phyloP scores from a whole-genome alignment of 2,888 invertebrate genomes.

The Nomada fucata region DNA sequence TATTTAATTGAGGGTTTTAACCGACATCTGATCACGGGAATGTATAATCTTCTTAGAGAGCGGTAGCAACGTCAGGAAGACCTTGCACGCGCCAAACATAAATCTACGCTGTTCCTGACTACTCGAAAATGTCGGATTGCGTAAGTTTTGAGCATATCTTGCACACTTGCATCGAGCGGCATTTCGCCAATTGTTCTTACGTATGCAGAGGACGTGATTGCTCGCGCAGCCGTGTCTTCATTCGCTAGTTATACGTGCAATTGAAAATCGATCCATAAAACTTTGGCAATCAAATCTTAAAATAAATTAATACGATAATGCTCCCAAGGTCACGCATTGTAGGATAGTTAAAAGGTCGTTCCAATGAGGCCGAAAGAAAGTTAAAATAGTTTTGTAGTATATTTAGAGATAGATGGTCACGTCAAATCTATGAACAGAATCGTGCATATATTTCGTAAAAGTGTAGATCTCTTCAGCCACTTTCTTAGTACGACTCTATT shows the following conservation, averaged over 20 bases:
- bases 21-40: constrained; percentile 7
- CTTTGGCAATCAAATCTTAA: not conserved
- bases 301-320: not conserved
- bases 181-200: constrained; percentile 40
- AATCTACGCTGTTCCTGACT: not conserved
- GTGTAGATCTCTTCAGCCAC: constrained; percentile 26
- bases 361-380: constrained; percentile 31
- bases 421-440: constrained; percentile 53
- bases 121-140: constrained; percentile 18
- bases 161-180: constrained; percentile 12
- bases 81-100: not conserved
- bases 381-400: constrained; percentile 28
- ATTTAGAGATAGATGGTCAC: constrained; percentile 18
- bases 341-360: constrained; percentile 9
- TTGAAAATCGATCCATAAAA: not conserved
- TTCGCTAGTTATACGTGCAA: not conserved
- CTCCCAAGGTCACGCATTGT: not conserved
- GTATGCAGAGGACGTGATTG: constrained; percentile 7
- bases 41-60: constrained; percentile 28
- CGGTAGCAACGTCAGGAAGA: not conserved
- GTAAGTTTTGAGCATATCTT: constrained; percentile 17
- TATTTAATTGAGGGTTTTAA: constrained; percentile 12
- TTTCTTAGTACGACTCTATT: not conserved
- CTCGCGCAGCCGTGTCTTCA: constrained; percentile 26
- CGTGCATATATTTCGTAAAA: constrained; percentile 38